A percentile compares a stretch with the other conserved stretches of the same genome.
These are phyloP conservation scores for Tipula vernalis DNA, from an alignment of 2,888 invertebrate genomes.

Conservation along the genomic window DNA sequence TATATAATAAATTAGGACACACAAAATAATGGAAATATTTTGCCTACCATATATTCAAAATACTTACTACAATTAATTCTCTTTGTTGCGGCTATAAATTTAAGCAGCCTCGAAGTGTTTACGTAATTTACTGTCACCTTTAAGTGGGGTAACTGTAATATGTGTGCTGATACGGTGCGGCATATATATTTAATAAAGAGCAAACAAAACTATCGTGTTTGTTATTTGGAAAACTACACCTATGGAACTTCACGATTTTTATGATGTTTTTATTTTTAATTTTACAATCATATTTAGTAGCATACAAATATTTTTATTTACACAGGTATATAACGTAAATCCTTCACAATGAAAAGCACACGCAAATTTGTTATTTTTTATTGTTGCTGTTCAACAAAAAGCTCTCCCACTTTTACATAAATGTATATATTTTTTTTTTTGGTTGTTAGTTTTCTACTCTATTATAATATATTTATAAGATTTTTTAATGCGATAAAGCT, in stretches of 20 bases:
- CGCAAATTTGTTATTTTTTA: not conserved
- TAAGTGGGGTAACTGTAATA: too few species aligned
- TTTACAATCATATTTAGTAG: not conserved
- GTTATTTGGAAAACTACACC: not conserved
- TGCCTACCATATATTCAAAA: too few species aligned
- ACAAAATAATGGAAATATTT: too few species aligned
- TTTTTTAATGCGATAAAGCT: not conserved
- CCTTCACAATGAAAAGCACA: not conserved
- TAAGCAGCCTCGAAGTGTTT: not conserved
- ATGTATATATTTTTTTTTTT: not conserved
- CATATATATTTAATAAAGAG: not conserved
- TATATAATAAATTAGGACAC: too few species aligned
- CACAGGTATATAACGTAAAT: not conserved
- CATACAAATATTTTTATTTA: not conserved
- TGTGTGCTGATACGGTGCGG: not conserved
- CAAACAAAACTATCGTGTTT: not conserved
- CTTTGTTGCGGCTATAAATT: not conserved
- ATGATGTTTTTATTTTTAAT: not conserved
- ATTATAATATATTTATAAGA: not conserved
- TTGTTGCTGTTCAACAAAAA: not conserved
- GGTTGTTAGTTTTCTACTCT: not conserved
- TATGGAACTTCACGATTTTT: not conserved
- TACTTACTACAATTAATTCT: too few species aligned
- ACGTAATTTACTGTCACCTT: not conserved
- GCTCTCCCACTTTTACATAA: not conserved